A percentile compares a stretch with the other conserved stretches of the same genome.
These are phyloP conservation scores for Lampris incognitus DNA, from an alignment of 2,113 vertebrate genomes.

Conservation along the genomic window DNA sequence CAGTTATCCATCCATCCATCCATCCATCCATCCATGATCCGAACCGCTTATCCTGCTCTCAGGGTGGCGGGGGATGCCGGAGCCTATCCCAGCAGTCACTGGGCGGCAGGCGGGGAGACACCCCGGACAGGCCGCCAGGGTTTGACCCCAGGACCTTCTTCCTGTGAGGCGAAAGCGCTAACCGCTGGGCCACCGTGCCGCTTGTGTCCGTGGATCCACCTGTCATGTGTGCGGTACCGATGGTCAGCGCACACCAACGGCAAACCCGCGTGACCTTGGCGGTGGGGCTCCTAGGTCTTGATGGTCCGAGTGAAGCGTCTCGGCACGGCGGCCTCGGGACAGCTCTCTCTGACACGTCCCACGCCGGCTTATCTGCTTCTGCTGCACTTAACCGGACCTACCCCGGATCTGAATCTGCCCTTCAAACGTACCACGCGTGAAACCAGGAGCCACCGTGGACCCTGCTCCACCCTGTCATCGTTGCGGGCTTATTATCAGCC, in stretches of 20 bases:
- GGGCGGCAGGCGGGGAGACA: too few species aligned
- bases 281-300: conserved; percentile 26
- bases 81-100: too few species aligned
- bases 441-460: conserved; percentile 60
- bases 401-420: neutral
- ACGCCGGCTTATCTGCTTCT: neutral
- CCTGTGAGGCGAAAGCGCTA: too few species aligned
- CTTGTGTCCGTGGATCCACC: neutral
- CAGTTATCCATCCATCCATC: neutral
- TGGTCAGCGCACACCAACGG: neutral
- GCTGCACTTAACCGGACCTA: neutral
- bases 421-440: conserved; percentile 7
- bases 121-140: too few species aligned
- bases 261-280: conserved; percentile 11
- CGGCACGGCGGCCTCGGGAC: conserved; percentile 20
- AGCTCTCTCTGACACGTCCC: conserved; percentile 24
- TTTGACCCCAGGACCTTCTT: too few species aligned
- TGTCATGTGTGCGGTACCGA: conserved; percentile 37
- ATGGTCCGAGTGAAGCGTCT: conserved; percentile 26
- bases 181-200: too few species aligned
- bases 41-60: too few species aligned
- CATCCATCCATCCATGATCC: too few species aligned
- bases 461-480: conserved; percentile 60
- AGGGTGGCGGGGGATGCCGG: too few species aligned
- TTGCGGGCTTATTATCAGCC: conserved; percentile 59